phyloP scores from a whole-genome alignment of 2,113 vertebrate species.

The Corynorhinus townsendii region DNA sequence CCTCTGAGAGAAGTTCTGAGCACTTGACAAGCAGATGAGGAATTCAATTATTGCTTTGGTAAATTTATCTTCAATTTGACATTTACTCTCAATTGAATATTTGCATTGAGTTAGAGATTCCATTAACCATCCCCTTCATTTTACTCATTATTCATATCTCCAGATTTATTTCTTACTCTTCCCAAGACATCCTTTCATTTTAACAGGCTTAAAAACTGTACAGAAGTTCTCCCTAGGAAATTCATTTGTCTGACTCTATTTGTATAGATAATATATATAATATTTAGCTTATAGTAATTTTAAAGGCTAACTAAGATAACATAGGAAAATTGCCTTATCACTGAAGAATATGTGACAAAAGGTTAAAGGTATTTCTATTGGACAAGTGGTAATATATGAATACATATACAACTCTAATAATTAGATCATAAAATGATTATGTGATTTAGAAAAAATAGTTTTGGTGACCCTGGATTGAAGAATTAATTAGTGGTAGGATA shows the following conservation, averaged over 20 bases:
- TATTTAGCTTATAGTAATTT: background rate
- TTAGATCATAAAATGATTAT: constrained; percentile 14
- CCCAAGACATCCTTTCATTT: background rate
- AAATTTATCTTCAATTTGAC: constrained; percentile 39
- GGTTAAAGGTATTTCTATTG: background rate
- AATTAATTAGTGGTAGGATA: constrained; percentile 53
- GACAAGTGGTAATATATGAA: background rate
- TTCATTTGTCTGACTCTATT: background rate
- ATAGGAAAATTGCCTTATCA: background rate
- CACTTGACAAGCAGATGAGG: background rate
- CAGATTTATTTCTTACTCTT: background rate
- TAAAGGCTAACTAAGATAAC: background rate
- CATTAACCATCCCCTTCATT: background rate
- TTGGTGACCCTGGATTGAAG: background rate
- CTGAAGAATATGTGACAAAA: background rate
- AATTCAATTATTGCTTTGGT: constrained; percentile 3
- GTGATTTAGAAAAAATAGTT: constrained; percentile 9
- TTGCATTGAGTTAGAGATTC: background rate
- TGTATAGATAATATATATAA: background rate
- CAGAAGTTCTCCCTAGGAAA: background rate
- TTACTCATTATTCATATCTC: background rate
- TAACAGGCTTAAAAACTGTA: background rate
- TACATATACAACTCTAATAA: background rate
- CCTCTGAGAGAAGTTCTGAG: background rate
- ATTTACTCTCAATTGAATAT: constrained; percentile 21